Percentiles rank a stretch among this genome's conserved stretches.
phyloP scores from a whole-genome alignment of 2,888 invertebrate genomes.

The Dioctria linearis region DNA sequence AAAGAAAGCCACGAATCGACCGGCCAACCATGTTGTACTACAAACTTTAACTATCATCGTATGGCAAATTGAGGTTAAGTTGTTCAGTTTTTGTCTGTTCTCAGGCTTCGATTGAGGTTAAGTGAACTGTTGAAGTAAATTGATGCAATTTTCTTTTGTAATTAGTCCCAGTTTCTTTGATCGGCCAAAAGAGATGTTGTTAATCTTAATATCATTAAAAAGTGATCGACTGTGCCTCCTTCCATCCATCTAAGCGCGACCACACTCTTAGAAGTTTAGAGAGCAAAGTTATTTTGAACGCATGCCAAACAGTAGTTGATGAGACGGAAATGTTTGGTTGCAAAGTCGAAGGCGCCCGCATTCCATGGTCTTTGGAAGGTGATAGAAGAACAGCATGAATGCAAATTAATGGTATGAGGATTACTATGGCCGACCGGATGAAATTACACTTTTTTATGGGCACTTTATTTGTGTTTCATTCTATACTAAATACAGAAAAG shows the following conservation, averaged over 20 bases:
- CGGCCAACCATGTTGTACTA: not conserved
- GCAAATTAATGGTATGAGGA: conserved; percentile 36
- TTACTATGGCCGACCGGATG: conserved; percentile 9
- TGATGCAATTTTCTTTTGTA: conserved; percentile 39
- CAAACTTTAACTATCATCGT: not conserved
- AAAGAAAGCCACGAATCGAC: not conserved
- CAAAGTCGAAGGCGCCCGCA: conserved; percentile 20
- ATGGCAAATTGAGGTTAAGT: conserved; percentile 38
- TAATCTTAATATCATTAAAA: too few relatives aligned
- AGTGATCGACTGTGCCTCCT: too few relatives aligned
- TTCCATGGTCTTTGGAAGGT: not conserved
- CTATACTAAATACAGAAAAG: conserved; percentile 17
- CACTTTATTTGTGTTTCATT: not conserved
- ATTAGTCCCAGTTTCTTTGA: conserved; percentile 39
- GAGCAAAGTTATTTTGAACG: not conserved
- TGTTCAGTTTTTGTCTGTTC: conserved; percentile 33
- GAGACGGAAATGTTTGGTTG: conserved; percentile 28
- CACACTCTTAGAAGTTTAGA: too few relatives aligned
- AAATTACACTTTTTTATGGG: not conserved
- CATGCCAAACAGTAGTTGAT: conserved; percentile 1
- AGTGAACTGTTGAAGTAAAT: conserved; percentile 37
- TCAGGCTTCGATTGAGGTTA: conserved; percentile 33
- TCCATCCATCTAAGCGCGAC: too few relatives aligned
- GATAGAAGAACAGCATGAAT: conserved; percentile 30
- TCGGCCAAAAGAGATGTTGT: not conserved